Evolutionary conservation across 2,888 invertebrate genomes (phyloP), one percentile per base, ranked within the genome.

Genomic region (Apodemia zela): DNA sequence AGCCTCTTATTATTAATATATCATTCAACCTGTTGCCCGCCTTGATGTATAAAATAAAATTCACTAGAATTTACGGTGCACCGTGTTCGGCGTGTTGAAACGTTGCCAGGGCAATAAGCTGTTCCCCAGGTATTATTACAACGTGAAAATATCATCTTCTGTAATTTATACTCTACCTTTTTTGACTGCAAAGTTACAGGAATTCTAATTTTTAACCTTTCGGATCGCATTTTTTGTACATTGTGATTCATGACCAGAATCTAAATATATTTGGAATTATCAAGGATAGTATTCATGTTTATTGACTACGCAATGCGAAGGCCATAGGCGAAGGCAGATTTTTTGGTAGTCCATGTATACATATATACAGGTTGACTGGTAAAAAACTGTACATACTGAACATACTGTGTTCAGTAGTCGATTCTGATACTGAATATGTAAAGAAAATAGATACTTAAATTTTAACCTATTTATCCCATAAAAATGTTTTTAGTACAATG

Each of bases 101-200:
- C 74, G 71, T 67, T 73, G 77, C 77, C 78, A 78, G 69, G 70
- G 62, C 68, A 71, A 70, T 71, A 71, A 70, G 72, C 81, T 42
- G 54, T 29, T 58, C 17, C 58, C 47, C 35, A 62, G 62, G 62
- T 62, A 62, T 38, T 62, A 45, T 54, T 54, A 54, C 54, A 51
- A 54, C 29, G 57, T 42, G 62, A 57, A 57, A 62, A 54, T 58
- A 62, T 29, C 62, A 38, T 59, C 18, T 21, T 21, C 10, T 54
- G 25, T 59, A 33, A 59, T 59, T 59, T 59, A 59, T 38, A 17
- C 7, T 38, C 25, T 54, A 54, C 25, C 54, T 25, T 54, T 54
- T 54, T 54, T 18, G 21, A 21, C 51, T 51, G 21, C n/a, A 4
- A 51, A 11, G 13, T 51, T 51, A 51, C 51, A 18, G 51, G 51